These are phyloP conservation scores for Loriculus beryllinus DNA, from an alignment of 2,797 vertebrate species.

Conservation along the genomic window DNA sequence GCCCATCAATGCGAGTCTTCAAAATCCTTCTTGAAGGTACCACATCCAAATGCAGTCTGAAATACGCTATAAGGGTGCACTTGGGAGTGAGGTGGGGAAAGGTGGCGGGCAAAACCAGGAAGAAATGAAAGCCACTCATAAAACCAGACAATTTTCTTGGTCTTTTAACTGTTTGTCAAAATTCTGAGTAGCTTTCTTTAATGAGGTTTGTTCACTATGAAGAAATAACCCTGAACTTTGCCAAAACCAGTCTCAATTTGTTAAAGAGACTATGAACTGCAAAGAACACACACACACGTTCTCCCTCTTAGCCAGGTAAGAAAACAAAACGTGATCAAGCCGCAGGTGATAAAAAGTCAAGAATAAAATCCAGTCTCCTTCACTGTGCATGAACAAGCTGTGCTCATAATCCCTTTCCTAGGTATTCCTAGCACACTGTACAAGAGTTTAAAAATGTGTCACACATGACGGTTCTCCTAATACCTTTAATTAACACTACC, in stretches of 20 bases:
- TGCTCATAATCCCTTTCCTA: not conserved
- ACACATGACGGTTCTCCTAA: not conserved
- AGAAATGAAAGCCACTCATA: not conserved
- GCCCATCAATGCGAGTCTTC: fast-evolving
- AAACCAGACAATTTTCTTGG: not conserved
- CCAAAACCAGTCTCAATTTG: not conserved
- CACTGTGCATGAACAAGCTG: not conserved
- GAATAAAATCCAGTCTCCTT: not conserved
- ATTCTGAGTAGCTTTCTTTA: not conserved
- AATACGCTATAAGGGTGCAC: not conserved
- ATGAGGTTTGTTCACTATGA: not conserved
- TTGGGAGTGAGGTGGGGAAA: not conserved
- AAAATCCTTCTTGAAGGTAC: not conserved
- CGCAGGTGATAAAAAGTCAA: not conserved
- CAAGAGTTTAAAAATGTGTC: not conserved
- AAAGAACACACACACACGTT: not conserved
- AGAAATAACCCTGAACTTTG: not conserved
- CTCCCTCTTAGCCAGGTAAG: not conserved
- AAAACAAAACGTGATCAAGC: not conserved
- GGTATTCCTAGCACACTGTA: not conserved
- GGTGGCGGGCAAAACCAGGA: not conserved
- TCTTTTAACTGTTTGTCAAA: not conserved
- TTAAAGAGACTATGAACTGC: not conserved
- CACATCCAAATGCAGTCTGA: not conserved
- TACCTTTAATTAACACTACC: constrained; percentile 59